These are phyloP conservation scores for Graphium colonna DNA, from an alignment of 2,888 invertebrate genomes.

Conservation along the genomic window DNA sequence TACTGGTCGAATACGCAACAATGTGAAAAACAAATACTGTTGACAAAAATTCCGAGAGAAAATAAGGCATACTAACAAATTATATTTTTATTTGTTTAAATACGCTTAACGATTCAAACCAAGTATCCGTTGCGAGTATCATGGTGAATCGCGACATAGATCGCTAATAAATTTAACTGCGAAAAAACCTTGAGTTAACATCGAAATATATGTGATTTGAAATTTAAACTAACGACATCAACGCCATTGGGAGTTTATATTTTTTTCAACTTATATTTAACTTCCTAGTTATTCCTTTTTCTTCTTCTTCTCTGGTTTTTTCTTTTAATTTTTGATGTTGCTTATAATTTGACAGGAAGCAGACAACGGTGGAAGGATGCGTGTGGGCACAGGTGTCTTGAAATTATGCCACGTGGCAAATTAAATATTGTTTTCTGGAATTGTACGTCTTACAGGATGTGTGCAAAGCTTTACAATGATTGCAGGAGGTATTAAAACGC, in stretches of 20 bases:
- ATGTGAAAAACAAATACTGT: slow-evolving; percentile 19
- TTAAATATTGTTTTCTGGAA: too few species aligned
- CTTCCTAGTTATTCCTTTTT: too few species aligned
- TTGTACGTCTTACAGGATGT: too few species aligned
- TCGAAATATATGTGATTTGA: background rate
- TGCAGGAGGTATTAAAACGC: background rate
- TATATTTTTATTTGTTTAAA: too few species aligned
- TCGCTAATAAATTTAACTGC: too few species aligned
- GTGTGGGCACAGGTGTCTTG: background rate
- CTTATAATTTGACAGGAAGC: background rate
- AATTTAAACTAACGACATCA: background rate
- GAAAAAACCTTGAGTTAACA: background rate
- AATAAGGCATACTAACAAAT: too few species aligned
- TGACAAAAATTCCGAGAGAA: too few species aligned
- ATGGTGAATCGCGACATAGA: too few species aligned
- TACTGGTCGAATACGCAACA: slow-evolving; percentile 20
- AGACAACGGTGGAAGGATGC: background rate
- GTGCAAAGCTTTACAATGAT: background rate
- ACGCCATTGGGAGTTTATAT: background rate
- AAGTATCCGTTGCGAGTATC: too few species aligned
- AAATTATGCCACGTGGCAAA: background rate
- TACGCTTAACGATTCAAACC: too few species aligned
- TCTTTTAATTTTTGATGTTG: background rate
- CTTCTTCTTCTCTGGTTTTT: too few species aligned
- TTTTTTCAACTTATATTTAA: too few species aligned